Base-by-base conservation (phyloP, 1,140 invertebrate species). In the Ceratitis capitata region DNA sequence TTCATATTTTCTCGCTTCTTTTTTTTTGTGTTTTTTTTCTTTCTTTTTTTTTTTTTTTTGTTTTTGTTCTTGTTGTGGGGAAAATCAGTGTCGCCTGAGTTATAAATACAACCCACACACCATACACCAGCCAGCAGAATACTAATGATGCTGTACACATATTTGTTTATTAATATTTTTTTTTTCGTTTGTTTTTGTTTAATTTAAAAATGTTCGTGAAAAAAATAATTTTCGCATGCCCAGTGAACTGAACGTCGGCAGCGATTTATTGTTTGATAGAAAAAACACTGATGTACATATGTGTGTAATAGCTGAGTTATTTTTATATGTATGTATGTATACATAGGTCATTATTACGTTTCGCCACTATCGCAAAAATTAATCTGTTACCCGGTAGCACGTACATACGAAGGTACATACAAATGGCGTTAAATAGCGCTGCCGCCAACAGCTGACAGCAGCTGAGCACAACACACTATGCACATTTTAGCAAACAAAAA, bases 101-200 rank as follows among this genome's bases (percentile, higher is more conserved):
- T 78, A 78, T 78, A 78, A 78, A 78, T 78, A 78, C 39, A 78
- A 47, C 69, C 19, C n/a, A 45, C 69, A 78, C 69, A 78, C 19
- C n/a, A 45, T 39, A 78, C 69, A 78, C 39, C 39, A 78, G 69
- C 69, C 69, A 78, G n/a, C n/a, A 42, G 45, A 64, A 69, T 35
- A 19, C 10, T 69, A 32, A 6, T 58, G 56, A 23, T 69, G 26
- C 61, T 35, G 39, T 14, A 69, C 69, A 78, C 39, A 78, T 78
- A 9, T 78, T 39, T 45, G 32, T 78, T 78, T 78, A 23, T 78
- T 78, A 45, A 78, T 78, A 7, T 78, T 32, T 69, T 74, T 56
- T 56, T 12, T 12, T 12, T 56, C 51, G 5, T 47, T n/a, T 19
- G 14, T 64, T 64, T 69, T 69, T 35, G 61, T 29, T 69, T 35